These are phyloP conservation scores for Lithophane leautieri DNA, from an alignment of 2,888 invertebrate species.

Conservation along the genomic window DNA sequence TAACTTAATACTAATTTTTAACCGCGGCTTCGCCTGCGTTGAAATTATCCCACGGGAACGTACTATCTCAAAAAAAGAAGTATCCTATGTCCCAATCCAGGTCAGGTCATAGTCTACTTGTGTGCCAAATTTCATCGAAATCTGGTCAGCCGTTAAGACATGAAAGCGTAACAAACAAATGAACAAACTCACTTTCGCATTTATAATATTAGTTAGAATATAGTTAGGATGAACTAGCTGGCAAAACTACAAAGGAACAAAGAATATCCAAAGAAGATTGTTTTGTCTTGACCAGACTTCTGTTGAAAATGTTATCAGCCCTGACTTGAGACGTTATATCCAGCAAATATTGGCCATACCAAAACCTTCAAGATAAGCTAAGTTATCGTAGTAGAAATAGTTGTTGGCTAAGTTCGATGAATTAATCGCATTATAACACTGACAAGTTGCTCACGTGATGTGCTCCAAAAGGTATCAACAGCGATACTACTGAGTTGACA, in stretches of 20 bases:
- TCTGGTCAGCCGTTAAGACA: too few relatives aligned
- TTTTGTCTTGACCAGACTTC: too few relatives aligned
- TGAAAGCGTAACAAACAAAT: too few relatives aligned
- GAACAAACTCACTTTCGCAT: too few relatives aligned
- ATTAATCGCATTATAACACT: neutral
- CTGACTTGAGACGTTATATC: neutral
- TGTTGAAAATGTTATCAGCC: neutral
- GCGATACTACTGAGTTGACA: constrained; percentile 54
- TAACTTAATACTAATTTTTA: too few relatives aligned
- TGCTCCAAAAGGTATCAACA: constrained; percentile 32
- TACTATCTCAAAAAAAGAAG: too few relatives aligned
- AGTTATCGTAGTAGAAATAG: neutral
- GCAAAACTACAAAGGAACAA: neutral
- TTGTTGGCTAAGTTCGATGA: neutral
- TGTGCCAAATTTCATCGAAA: too few relatives aligned
- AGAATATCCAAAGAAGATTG: neutral
- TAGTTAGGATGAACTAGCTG: neutral
- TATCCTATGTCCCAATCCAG: too few relatives aligned
- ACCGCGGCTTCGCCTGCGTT: too few relatives aligned
- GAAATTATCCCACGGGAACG: too few relatives aligned
- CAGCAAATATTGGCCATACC: neutral
- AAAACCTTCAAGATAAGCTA: neutral
- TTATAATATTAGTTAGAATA: too few relatives aligned
- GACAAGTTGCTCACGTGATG: constrained; percentile 25
- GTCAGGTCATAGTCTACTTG: too few relatives aligned